These are phyloP conservation scores for Molossus alvarezi DNA, from an alignment of 2,797 vertebrate genomes.

Conservation along the genomic window DNA sequence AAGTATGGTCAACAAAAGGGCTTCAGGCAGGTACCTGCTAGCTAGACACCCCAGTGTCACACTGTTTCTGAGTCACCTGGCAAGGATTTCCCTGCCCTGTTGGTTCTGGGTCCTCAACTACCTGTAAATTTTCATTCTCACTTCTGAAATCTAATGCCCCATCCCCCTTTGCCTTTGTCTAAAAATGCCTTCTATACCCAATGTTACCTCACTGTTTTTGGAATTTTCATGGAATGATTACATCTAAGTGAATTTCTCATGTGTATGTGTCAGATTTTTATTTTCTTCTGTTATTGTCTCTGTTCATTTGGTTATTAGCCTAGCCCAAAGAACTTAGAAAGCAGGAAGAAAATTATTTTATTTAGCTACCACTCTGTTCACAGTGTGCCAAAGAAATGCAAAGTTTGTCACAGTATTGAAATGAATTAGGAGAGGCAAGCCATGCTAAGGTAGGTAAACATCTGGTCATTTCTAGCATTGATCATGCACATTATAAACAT, in stretches of 20 bases:
- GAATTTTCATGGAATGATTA: background rate
- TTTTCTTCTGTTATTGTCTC: background rate
- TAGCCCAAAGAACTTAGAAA: background rate
- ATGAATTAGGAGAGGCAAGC: background rate
- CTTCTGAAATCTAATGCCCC: background rate
- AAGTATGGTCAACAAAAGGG: background rate
- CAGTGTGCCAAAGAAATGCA: background rate
- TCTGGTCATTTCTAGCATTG: background rate
- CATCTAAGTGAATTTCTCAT: background rate
- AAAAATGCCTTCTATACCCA: background rate
- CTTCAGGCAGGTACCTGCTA: background rate
- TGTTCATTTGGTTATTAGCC: background rate
- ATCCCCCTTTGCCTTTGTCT: background rate
- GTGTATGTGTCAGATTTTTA: background rate
- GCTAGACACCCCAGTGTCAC: background rate
- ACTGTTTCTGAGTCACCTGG: background rate
- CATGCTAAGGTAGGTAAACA: background rate
- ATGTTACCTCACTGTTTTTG: background rate
- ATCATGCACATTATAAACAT: background rate
- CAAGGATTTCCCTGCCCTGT: background rate
- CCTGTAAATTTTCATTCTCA: background rate
- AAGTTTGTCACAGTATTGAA: background rate
- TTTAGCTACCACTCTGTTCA: background rate
- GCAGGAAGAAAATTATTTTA: background rate
- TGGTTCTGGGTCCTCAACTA: background rate